phyloP scores from a whole-genome alignment of 1,140 invertebrate genomes.

The Drosophila varians region DNA sequence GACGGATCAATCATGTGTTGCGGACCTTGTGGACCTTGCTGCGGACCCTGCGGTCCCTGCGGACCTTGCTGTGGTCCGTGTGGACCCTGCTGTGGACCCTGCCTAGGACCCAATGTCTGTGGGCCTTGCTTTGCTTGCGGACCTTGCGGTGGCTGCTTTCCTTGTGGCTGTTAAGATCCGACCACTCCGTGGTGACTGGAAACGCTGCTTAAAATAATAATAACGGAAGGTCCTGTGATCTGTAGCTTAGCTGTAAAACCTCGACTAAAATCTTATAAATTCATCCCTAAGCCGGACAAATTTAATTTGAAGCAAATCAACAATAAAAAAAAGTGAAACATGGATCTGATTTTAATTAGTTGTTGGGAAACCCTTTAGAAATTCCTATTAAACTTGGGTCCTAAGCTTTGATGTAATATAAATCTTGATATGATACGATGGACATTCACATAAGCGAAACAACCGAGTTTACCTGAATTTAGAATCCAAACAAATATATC shows the following conservation, averaged over 20 bases:
- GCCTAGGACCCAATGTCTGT: conserved; percentile 19
- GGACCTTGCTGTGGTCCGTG: conserved; percentile 16
- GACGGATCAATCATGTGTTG: conserved; percentile 26
- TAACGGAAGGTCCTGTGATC: not conserved
- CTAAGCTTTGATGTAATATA: not conserved
- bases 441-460: conserved; percentile 19
- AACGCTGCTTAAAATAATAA: not conserved
- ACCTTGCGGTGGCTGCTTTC: not conserved
- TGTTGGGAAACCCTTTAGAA: no score
- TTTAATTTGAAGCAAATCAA: not conserved
- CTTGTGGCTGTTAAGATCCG: not conserved
- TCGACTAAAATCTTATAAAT: not conserved
- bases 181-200: not conserved
- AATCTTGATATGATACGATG: not conserved
- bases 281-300: not conserved
- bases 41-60: conserved; percentile 7
- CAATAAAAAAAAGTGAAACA: not conserved
- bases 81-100: conserved; percentile 15
- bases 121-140: conserved; percentile 15
- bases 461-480: conserved; percentile 8
- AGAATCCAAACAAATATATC: conserved; percentile 17
- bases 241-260: no score
- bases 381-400: no score
- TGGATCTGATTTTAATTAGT: not conserved
- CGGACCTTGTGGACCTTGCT: conserved; percentile 27